Evolutionary conservation across 2,797 vertebrate genomes (phyloP), one percentile per base, ranked within the genome.

Genomic region (Pagetopsis macropterus): DNA sequence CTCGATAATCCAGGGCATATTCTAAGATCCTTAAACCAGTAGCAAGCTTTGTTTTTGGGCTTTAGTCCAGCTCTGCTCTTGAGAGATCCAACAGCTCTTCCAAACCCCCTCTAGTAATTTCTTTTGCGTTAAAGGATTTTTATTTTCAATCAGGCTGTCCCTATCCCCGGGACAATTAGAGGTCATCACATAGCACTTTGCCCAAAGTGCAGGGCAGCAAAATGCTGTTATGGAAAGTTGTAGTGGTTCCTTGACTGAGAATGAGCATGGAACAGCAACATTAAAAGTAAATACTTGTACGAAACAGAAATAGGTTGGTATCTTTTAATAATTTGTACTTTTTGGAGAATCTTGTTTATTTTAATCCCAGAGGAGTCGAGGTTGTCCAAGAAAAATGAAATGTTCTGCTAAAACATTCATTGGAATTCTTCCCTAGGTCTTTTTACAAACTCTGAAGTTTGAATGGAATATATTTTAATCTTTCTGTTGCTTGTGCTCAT

Each of bases 1-100:
- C 72, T 86, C 49, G 16, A 76, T 82, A 87, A 90, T 88, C 83
- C 85, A 56, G 76, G 82, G 74, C 79, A 89, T 86, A 84, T 89
- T 89, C 83, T 75, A 76, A 90, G 70, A 88, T 82, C 71, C 76
- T 75, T 83, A 87, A 85, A 81, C 89, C 77, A 86, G 88, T 74
- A 87, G 72, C 76, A 75, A 83, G 81, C 82, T 87, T 87, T 86
- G 71, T 84, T 88, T 90, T 91, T 79, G 83, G 90, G 88, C 78
- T 82, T 84, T 72, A 75, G 80, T 91, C 91, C 91, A 92, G 84
- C 70, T 75, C 70, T 82, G 69, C 81, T 76, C 81, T 76, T 92
- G 93, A 90, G 93, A 89, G 91, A 91, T 94, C 91, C 82, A 83
- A 84, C 74, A 85, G 79, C 78, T 88, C 68, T 86, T 87, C 84